These are phyloP conservation scores for Polylopha cassiicola DNA, from an alignment of 2,888 invertebrate genomes.

Conservation along the genomic window DNA sequence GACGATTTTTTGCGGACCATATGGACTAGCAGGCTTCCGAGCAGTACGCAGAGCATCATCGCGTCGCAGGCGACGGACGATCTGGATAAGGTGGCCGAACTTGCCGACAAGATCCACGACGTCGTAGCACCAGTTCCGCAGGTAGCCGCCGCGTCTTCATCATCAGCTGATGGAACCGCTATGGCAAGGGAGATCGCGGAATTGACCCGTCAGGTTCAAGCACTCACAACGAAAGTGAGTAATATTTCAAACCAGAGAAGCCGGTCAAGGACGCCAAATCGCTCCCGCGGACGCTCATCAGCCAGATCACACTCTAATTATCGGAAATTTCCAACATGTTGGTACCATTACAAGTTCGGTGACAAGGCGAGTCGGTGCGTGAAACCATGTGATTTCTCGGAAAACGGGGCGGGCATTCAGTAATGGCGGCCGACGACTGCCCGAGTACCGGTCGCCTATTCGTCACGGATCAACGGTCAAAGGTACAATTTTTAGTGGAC, in stretches of 20 bases:
- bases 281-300: not conserved
- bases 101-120: conserved; percentile 25
- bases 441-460: conserved; percentile 3
- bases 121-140: conserved; percentile 13
- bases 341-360: conserved; percentile 4
- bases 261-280: not conserved
- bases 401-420: too few relatives aligned
- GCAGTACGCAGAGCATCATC: conserved; percentile 16
- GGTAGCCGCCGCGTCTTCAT: conserved; percentile 8
- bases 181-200: not conserved
- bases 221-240: not conserved
- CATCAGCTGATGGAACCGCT: not conserved
- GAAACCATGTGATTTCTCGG: conserved; percentile 1
- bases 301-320: not conserved
- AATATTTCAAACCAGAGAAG: not conserved
- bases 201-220: too few relatives aligned
- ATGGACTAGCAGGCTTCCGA: conserved; percentile 9
- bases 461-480: not conserved
- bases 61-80: conserved; percentile 16
- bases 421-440: conserved; percentile 10
- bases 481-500: not conserved
- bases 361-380: not conserved
- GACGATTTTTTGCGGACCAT: conserved; percentile 11
- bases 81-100: conserved; percentile 22
- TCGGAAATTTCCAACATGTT: conserved; percentile 1